Evolutionary conservation across 1,140 invertebrate species (phyloP).

Genomic region (Platorchestia sp.): DNA sequence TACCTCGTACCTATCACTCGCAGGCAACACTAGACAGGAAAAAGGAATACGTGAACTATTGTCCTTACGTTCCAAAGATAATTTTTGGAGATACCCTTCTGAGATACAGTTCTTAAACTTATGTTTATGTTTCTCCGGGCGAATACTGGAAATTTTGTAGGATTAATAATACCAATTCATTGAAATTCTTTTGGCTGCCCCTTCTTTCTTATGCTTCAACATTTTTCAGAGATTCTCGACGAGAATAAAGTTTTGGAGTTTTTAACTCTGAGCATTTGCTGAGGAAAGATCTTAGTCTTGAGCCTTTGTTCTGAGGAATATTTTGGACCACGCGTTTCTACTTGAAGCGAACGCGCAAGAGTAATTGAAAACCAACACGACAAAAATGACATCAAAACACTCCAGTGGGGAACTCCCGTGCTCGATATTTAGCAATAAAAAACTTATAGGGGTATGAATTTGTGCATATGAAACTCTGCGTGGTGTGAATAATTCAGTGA

Average conservation of each 20-base stretch:
- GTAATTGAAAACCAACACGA: neutral
- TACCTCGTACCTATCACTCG: neutral
- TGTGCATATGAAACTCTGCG: neutral
- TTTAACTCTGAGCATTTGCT: neutral
- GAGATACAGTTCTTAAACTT: too few relatives aligned
- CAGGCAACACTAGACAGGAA: neutral
- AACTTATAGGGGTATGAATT: neutral
- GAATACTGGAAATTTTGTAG: neutral
- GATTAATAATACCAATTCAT: neutral
- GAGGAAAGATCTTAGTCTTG: neutral
- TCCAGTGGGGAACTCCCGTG: neutral
- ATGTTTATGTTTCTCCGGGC: neutral
- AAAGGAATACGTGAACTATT: too few relatives aligned
- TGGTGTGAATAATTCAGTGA: neutral
- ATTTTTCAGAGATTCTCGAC: neutral
- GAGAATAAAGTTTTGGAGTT: neutral
- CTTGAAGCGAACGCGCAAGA: neutral
- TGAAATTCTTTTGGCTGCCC: neutral
- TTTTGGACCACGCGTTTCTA: neutral
- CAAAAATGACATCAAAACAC: neutral
- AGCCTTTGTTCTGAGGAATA: neutral
- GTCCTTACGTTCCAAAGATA: too few relatives aligned
- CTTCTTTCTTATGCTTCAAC: neutral
- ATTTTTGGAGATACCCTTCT: too few relatives aligned
- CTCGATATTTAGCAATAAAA: neutral